phyloP scores from a whole-genome alignment of 2,888 invertebrate species.

The Deilephila elpenor region DNA sequence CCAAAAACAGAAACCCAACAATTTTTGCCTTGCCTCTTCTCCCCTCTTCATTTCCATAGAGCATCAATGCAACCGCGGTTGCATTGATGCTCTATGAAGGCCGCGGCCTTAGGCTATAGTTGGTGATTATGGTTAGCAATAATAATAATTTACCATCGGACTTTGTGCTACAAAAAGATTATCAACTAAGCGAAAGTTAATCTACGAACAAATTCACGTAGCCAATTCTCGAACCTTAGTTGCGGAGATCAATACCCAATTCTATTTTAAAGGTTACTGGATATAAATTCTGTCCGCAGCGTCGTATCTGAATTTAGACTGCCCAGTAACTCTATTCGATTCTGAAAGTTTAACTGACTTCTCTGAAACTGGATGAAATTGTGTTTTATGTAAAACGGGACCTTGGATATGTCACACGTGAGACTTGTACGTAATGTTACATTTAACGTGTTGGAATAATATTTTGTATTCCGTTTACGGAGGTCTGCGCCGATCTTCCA shows the following conservation, averaged over 20 bases:
- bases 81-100: too few species aligned
- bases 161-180: too few species aligned
- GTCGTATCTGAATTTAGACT: background rate
- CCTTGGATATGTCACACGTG: background rate
- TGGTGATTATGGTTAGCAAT: too few species aligned
- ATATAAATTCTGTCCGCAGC: background rate
- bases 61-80: too few species aligned
- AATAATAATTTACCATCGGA: too few species aligned
- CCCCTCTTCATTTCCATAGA: too few species aligned
- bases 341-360: background rate
- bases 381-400: background rate
- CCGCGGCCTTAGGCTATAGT: too few species aligned
- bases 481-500: too few species aligned
- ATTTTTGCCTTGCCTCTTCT: too few species aligned
- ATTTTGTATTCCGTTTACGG: too few species aligned
- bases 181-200: background rate
- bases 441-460: background rate
- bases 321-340: background rate
- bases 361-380: background rate
- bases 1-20: too few species aligned
- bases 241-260: slow-evolving; percentile 11
- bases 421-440: background rate
- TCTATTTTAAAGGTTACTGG: slow-evolving; percentile 24
- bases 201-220: slow-evolving; percentile 3
- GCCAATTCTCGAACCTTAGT: background rate